Percentiles rank a stretch among this genome's conserved stretches.
Evolutionary conservation across 2,113 vertebrate genomes (phyloP).

Genomic region (Eonycteris spelaea): DNA sequence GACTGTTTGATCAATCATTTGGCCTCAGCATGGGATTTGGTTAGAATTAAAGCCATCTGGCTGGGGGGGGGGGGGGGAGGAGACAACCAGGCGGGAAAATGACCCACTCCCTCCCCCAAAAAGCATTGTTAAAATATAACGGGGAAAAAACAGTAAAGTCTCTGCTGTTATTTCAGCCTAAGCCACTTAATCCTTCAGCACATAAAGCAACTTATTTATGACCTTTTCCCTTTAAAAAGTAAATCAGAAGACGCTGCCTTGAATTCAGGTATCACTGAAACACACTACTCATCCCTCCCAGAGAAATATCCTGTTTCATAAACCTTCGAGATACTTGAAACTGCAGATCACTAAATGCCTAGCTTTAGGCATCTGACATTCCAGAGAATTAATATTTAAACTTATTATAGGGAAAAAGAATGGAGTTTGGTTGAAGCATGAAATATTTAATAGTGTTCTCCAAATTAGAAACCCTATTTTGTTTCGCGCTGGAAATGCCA

Average conservation of each 20-base stretch:
- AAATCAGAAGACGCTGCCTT: slow-evolving; percentile 75
- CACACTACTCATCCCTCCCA: slow-evolving; percentile 81
- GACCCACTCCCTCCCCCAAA: slow-evolving; percentile 71
- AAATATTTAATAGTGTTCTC: slow-evolving; percentile 82
- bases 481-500: slow-evolving; percentile 72
- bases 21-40: slow-evolving; percentile 72
- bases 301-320: slow-evolving; percentile 88
- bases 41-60: slow-evolving; percentile 85
- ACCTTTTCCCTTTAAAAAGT: slow-evolving; percentile 77
- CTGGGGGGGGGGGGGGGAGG: slow-evolving; percentile 52
- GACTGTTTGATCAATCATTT: slow-evolving; percentile 80
- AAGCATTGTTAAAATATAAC: slow-evolving; percentile 77
- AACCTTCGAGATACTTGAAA: slow-evolving; percentile 85
- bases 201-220: slow-evolving; percentile 77
- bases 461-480: slow-evolving; percentile 77
- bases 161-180: slow-evolving; percentile 74
- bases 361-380: slow-evolving; percentile 87
- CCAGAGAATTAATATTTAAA: slow-evolving; percentile 90
- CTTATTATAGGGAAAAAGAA: slow-evolving; percentile 84
- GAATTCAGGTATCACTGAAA: slow-evolving; percentile 82
- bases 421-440: slow-evolving; percentile 81
- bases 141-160: slow-evolving; percentile 62
- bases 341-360: slow-evolving; percentile 81
- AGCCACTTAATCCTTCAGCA: slow-evolving; percentile 76
- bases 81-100: slow-evolving; percentile 74